Evolutionary conservation across 2,797 vertebrate genomes (phyloP).

Genomic region (Gymnoscopelus braueri): DNA sequence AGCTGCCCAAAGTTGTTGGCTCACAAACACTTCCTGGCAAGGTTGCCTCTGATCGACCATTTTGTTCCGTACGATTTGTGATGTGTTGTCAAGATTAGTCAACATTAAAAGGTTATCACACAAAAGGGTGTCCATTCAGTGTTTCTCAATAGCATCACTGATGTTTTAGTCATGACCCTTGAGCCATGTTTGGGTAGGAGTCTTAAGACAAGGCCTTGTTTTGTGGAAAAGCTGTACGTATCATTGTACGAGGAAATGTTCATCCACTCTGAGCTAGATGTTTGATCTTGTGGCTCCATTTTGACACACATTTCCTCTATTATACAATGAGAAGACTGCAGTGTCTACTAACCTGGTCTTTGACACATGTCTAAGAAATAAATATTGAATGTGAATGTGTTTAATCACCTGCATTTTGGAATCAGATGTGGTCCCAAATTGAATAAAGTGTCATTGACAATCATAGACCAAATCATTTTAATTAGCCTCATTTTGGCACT

Average conservation of each 20-base stretch:
- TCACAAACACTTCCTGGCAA: conserved; percentile 3
- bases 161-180: conserved; percentile 4
- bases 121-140: conserved; percentile 25
- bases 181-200: conserved; percentile 15
- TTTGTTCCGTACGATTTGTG: conserved; percentile 3
- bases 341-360: conserved; percentile 41
- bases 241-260: neutral
- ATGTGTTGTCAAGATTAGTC: conserved; percentile 8
- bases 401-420: conserved; percentile 13
- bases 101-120: conserved; percentile 1
- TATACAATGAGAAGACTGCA: conserved; percentile 32
- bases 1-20: conserved; percentile 12
- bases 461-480: conserved; percentile 12
- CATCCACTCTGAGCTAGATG: conserved; percentile 1
- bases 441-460: conserved; percentile 15
- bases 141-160: conserved; percentile 9
- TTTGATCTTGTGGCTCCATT: conserved; percentile 46
- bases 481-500: conserved; percentile 22
- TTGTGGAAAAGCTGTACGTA: neutral
- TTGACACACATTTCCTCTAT: conserved; percentile 41
- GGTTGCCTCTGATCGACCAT: conserved; percentile 16
- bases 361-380: neutral
- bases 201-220: conserved; percentile 7
- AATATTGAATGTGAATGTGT: conserved; percentile 26
- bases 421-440: conserved; percentile 8